These are phyloP conservation scores for Acromyrmex heyeri DNA, from an alignment of 1,140 invertebrate species.

Conservation along the genomic window DNA sequence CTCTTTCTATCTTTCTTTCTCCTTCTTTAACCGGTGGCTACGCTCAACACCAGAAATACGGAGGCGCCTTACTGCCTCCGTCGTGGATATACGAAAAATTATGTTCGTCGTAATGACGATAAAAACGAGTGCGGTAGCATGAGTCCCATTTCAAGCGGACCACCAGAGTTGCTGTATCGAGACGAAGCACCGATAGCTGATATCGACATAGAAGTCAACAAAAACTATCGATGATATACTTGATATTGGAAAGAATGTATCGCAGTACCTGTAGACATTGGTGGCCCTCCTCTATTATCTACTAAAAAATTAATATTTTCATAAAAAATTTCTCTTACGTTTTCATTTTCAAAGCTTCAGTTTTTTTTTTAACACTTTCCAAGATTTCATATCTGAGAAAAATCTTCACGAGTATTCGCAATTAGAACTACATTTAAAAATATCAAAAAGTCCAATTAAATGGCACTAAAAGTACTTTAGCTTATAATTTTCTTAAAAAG, in stretches of 20 bases:
- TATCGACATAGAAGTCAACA: constrained; percentile 56
- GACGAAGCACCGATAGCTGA: constrained; percentile 58
- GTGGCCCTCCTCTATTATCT: constrained; percentile 11
- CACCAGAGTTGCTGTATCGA: constrained; percentile 39
- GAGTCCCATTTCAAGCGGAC: constrained; percentile 73
- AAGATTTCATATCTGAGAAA: neutral
- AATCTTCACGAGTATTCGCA: neutral
- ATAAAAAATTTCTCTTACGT: neutral
- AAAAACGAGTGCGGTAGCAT: constrained; percentile 75
- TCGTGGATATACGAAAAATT: constrained; percentile 78
- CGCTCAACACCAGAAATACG: constrained; percentile 73
- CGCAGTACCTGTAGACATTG: constrained; percentile 36
- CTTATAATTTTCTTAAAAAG: neutral
- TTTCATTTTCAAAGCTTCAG: neutral
- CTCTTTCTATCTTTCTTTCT: neutral
- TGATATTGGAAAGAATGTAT: constrained; percentile 57
- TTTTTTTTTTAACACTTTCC: neutral
- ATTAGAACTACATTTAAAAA: neutral
- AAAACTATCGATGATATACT: constrained; percentile 61
- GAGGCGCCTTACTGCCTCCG: constrained; percentile 57
- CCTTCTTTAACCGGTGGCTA: neutral
- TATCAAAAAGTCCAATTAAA: neutral
- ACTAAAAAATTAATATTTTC: constrained; percentile 34
- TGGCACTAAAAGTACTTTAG: neutral
- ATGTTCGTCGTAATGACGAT: constrained; percentile 78